phyloP scores from a whole-genome alignment of 2,888 invertebrate genomes.

The Glaucopsyche alexis region DNA sequence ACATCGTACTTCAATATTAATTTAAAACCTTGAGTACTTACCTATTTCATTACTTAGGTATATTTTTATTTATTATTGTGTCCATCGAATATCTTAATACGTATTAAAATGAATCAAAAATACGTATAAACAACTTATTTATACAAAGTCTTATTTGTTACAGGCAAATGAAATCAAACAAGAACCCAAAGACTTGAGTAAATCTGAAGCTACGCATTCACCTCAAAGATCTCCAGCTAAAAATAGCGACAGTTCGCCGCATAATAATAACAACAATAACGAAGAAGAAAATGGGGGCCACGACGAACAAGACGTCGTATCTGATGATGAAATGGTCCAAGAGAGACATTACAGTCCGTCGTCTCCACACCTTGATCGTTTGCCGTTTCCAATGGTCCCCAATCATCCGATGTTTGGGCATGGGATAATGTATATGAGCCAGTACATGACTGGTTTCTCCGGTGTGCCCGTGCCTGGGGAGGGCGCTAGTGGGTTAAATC shows the following conservation, averaged over 20 bases:
- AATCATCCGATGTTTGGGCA: constrained; percentile 92
- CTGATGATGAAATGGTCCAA: constrained; percentile 70
- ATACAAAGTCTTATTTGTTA: constrained; percentile 36
- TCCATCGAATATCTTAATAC: too few relatives aligned
- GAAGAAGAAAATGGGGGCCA: constrained; percentile 73
- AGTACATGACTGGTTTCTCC: constrained; percentile 84
- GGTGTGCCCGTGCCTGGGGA: constrained; percentile 79
- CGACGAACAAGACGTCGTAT: constrained; percentile 75
- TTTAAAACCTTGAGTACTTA: too few relatives aligned
- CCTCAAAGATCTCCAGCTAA: constrained; percentile 78
- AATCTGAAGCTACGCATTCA: constrained; percentile 62
- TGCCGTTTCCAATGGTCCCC: constrained; percentile 89
- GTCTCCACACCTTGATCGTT: constrained; percentile 73
- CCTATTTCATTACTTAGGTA: too few relatives aligned
- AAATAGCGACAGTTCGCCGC: constrained; percentile 74
- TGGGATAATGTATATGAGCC: constrained; percentile 95
- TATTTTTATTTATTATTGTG: too few relatives aligned
- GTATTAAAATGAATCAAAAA: too few relatives aligned
- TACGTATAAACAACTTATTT: background rate
- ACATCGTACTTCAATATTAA: too few relatives aligned
- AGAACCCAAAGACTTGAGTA: constrained; percentile 74
- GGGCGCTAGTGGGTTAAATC: constrained; percentile 81
- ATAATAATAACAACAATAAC: constrained; percentile 72
- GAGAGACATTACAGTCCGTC: constrained; percentile 66
- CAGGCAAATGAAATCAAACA: constrained; percentile 78